A percentile compares a stretch with the other conserved stretches of the same genome.
These are phyloP conservation scores for Spodoptera littoralis DNA, from an alignment of 2,888 invertebrate genomes.

Conservation along the genomic window DNA sequence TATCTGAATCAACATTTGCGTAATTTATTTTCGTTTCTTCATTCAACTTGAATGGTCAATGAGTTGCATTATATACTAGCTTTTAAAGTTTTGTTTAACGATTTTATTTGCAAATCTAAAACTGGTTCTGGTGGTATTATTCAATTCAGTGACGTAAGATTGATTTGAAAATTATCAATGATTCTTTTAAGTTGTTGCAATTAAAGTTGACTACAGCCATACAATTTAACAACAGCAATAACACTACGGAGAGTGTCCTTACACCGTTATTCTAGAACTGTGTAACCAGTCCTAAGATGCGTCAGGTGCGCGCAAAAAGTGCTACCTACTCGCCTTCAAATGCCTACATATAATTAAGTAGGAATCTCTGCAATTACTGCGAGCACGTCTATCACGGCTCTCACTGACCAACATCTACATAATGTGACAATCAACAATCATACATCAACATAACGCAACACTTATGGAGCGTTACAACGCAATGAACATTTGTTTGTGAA, in stretches of 20 bases:
- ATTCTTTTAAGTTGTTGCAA: no score
- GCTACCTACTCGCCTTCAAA: constrained; percentile 47
- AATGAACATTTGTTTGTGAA: constrained; percentile 42
- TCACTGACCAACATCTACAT: constrained; percentile 62
- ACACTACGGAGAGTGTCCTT: not conserved
- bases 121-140: no score
- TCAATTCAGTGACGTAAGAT: no score
- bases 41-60: no score
- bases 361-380: constrained; percentile 59
- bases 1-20: no score
- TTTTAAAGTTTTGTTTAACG: no score
- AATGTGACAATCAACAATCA: constrained; percentile 61
- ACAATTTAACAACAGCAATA: not conserved
- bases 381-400: constrained; percentile 57
- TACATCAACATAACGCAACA: constrained; percentile 56
- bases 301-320: constrained; percentile 6
- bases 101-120: no score
- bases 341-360: constrained; percentile 52
- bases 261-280: constrained; percentile 6
- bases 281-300: constrained; percentile 3
- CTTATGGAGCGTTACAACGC: constrained; percentile 59
- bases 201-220: not conserved
- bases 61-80: no score
- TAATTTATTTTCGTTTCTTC: no score
- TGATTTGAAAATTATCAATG: no score